phyloP scores from a whole-genome alignment of 2,113 vertebrate species.

The Lipotes vexillifer region DNA sequence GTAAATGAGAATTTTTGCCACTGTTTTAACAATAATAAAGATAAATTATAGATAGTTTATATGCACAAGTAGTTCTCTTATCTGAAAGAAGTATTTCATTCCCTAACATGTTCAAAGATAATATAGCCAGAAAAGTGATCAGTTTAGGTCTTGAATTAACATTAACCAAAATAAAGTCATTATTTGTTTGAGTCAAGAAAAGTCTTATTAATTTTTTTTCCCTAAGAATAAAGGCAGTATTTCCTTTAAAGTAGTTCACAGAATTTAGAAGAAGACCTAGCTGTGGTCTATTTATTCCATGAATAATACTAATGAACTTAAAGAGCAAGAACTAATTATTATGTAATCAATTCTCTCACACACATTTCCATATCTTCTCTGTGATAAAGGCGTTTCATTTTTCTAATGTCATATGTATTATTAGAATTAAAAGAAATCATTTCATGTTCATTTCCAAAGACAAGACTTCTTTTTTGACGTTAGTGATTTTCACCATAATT shows the following conservation, averaged over 20 bases:
- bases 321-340: slow-evolving; percentile 42
- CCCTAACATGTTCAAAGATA: not conserved
- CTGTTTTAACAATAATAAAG: not conserved
- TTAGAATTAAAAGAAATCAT: slow-evolving; percentile 43
- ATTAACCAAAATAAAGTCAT: not conserved
- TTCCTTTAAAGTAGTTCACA: not conserved
- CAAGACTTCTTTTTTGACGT: slow-evolving; percentile 1
- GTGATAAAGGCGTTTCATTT: not conserved
- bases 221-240: not conserved
- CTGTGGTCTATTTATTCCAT: slow-evolving; percentile 1
- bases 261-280: not conserved
- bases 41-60: not conserved
- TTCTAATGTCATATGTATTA: slow-evolving; percentile 39
- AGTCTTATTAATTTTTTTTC: not conserved
- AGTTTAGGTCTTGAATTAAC: not conserved
- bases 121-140: not conserved
- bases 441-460: slow-evolving; percentile 47
- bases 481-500: slow-evolving; percentile 56
- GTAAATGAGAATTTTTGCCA: not conserved
- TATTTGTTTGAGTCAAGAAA: slow-evolving; percentile 33
- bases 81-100: not conserved
- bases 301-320: slow-evolving; percentile 40
- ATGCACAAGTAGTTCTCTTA: not conserved
- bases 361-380: slow-evolving; percentile 20
- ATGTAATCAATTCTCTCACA: slow-evolving; percentile 34